Evolutionary conservation across 1,140 invertebrate genomes (phyloP).

Genomic region (Bombus pascuorum): DNA sequence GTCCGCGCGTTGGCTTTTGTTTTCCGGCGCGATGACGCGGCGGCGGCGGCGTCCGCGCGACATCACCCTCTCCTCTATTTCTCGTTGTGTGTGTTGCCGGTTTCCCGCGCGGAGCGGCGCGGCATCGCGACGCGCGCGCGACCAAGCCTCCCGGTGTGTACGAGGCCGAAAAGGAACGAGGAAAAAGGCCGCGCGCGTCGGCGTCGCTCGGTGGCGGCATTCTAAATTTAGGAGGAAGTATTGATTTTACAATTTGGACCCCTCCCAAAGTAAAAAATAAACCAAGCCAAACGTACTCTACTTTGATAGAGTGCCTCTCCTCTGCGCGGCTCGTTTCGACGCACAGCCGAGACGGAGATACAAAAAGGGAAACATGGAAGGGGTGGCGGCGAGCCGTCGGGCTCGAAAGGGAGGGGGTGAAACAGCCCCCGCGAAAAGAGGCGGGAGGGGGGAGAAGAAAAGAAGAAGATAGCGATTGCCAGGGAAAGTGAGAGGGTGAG

Average conservation of each 20-base stretch:
- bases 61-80: background rate
- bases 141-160: background rate
- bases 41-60: slow-evolving; percentile 28
- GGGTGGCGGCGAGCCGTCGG: slow-evolving; percentile 17
- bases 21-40: slow-evolving; percentile 33
- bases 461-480: slow-evolving; percentile 47
- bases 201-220: slow-evolving; percentile 61
- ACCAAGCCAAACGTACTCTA: slow-evolving; percentile 81
- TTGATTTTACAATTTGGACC: slow-evolving; percentile 83
- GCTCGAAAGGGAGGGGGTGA: background rate
- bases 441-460: slow-evolving; percentile 28
- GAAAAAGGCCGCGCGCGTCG: slow-evolving; percentile 63
- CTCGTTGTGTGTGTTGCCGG: background rate
- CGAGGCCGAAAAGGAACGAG: slow-evolving; percentile 43
- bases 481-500: slow-evolving; percentile 36
- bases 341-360: slow-evolving; percentile 66
- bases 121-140: slow-evolving; percentile 23
- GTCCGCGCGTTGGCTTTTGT: slow-evolving; percentile 28
- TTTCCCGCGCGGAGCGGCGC: slow-evolving; percentile 9
- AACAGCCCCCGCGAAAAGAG: slow-evolving; percentile 8
- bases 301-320: slow-evolving; percentile 81
- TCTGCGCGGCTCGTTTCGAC: slow-evolving; percentile 78
- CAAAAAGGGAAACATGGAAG: slow-evolving; percentile 46
- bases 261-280: slow-evolving; percentile 82
- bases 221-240: slow-evolving; percentile 81